Base-by-base conservation (phyloP, 2,113 vertebrate species). In the Oreochromis tanganicae region DNA sequence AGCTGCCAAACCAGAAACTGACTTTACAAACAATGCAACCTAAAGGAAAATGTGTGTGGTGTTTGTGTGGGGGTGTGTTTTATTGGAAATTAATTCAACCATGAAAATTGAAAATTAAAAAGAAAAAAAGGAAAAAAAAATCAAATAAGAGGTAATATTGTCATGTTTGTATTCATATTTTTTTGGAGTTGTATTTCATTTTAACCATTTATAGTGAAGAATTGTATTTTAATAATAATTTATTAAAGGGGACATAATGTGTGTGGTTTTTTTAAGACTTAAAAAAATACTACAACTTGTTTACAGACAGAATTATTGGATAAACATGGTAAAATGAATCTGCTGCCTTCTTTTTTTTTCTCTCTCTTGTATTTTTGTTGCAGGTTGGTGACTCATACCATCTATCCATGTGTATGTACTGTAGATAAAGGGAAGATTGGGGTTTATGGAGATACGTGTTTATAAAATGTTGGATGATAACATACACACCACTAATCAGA, bases 141-240 rank as follows among this genome's bases (percentile, higher is more conserved):
- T 86, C 24, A 89, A 91, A 38, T 38, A n/a, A 83, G 75, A 41
- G 59, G 57, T 84, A 73, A 87, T 87, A 59, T 80, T 87, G 89
- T 85, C 87, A 87, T 85, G 27, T 86, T 88, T 92, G 27, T 91
- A 87, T 87, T 63, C 16, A 82, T 82, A 19, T 46, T 78, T 89
- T 93, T 83, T 80, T 29, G 36, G 17, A 82, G 24, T 57, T 83
- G 38, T 73, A 83, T 83, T 61, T 61, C 13, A 7, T 86, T 90
- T 91, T 46, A 88, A 86, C 46, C 16, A 59, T 94, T 90, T 91
- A 50, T 85, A 91, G 43, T 91, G 89, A 80, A 63, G 84, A 78
- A 81, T 87, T 85, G 87, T 90, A 93, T 96, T 96, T 95, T 93
- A 96, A 90, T 95, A 93, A 68, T 95, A 95, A 96, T 94, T 96